Evolutionary conservation across 2,888 invertebrate genomes (phyloP).

Genomic region (Amiota mariae): DNA sequence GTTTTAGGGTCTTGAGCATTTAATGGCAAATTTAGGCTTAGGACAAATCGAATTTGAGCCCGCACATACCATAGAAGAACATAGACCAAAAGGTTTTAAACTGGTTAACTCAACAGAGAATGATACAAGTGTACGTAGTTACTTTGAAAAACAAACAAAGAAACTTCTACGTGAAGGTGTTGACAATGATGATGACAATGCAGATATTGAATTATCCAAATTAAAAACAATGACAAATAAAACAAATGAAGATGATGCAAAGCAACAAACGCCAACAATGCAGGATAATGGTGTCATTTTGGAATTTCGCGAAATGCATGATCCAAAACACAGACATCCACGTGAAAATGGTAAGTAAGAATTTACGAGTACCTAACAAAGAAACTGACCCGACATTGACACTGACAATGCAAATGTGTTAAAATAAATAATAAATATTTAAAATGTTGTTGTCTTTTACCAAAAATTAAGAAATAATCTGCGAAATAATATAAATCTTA

Average conservation of each 20-base stretch:
- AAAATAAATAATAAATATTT: background rate
- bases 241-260: conserved; percentile 13
- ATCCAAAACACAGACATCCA: conserved; percentile 72
- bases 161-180: conserved; percentile 44
- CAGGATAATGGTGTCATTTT: conserved; percentile 41
- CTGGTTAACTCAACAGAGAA: conserved; percentile 41
- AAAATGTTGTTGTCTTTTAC: background rate
- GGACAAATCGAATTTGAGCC: conserved; percentile 77
- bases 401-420: background rate
- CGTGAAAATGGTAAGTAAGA: conserved; percentile 69
- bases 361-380: background rate
- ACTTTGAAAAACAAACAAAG: conserved; percentile 53
- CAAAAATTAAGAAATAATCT: background rate
- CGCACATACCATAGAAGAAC: conserved; percentile 70
- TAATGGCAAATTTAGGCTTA: conserved; percentile 79
- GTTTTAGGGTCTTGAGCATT: conserved; percentile 80
- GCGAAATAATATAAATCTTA: too few species aligned
- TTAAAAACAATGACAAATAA: too few species aligned
- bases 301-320: conserved; percentile 71
- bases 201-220: conserved; percentile 46
- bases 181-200: conserved; percentile 42
- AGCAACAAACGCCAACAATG: conserved; percentile 29
- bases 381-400: background rate
- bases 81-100: conserved; percentile 65
- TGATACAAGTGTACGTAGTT: conserved; percentile 43